phyloP scores from a whole-genome alignment of 2,113 vertebrate species.

The Abramis brama region DNA sequence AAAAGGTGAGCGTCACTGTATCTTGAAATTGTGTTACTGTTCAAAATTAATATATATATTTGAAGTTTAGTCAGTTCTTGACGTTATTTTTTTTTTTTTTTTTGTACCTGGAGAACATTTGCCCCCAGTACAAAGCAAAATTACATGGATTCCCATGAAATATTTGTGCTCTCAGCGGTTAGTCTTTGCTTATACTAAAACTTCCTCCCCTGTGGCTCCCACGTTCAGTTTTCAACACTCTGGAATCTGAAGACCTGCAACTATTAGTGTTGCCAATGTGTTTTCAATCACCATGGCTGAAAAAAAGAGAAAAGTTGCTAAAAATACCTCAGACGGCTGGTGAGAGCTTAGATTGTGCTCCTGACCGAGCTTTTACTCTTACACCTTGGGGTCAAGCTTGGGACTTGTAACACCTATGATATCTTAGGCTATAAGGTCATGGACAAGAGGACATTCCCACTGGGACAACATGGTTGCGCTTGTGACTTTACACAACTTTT shows the following conservation, averaged over 20 bases:
- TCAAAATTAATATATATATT: background rate
- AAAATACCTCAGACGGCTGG: constrained; percentile 38
- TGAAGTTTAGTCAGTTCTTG: background rate
- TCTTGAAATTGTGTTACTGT: background rate
- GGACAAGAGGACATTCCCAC: constrained; percentile 17
- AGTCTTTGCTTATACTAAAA: constrained; percentile 29
- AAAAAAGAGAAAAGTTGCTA: constrained; percentile 37
- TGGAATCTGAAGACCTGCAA: constrained; percentile 22
- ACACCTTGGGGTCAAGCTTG: constrained; percentile 28
- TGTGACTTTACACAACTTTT: constrained; percentile 17
- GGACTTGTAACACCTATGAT: constrained; percentile 32
- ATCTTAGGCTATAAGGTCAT: constrained; percentile 24
- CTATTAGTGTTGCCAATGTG: constrained; percentile 35
- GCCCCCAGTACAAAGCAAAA: constrained; percentile 3
- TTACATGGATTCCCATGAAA: background rate
- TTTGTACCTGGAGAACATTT: background rate
- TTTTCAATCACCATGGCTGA: constrained; percentile 43
- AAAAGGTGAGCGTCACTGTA: background rate
- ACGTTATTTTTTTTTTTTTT: background rate
- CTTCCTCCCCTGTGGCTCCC: constrained; percentile 29
- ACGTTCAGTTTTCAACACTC: constrained; percentile 27
- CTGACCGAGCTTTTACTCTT: constrained; percentile 46
- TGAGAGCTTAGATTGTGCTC: constrained; percentile 31
- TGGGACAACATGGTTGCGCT: background rate
- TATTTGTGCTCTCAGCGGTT: constrained; percentile 31